phyloP scores from a whole-genome alignment of 1,140 invertebrate species.

The Stratiolaelaps scimitus region DNA sequence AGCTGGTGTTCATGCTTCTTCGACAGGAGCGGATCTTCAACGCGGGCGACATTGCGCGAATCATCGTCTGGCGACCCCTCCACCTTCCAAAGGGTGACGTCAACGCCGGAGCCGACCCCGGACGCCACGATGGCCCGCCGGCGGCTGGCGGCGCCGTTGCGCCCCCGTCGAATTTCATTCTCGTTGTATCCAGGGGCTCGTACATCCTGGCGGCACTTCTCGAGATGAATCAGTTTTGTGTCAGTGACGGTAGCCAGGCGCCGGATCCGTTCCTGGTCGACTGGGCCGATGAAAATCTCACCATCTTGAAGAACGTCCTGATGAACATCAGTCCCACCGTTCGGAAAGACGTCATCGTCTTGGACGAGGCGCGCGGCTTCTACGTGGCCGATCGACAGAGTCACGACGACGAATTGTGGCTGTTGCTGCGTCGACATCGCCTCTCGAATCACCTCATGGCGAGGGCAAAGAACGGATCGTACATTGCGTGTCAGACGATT shows the following conservation, averaged over 20 bases:
- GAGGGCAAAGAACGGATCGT: neutral
- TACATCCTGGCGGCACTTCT: constrained; percentile 3
- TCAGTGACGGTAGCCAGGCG: neutral
- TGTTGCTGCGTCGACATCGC: neutral
- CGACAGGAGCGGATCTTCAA: constrained; percentile 7
- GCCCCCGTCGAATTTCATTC: neutral
- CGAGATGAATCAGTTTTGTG: neutral
- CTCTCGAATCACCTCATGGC: neutral
- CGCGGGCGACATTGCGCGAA: neutral
- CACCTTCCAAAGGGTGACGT: neutral
- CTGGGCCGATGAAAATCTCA: constrained; percentile 25
- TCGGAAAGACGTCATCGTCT: constrained; percentile 8
- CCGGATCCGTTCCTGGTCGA: constrained; percentile 22
- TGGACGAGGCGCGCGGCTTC: constrained; percentile 1
- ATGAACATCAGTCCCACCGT: neutral
- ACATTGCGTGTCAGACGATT: constrained; percentile 3
- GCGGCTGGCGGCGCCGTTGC: no score
- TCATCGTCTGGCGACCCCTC: constrained; percentile 3
- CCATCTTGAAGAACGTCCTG: constrained; percentile 14
- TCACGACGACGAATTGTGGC: neutral
- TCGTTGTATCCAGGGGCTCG: constrained; percentile 1
- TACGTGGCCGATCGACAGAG: constrained; percentile 8
- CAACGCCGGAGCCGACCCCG: neutral
- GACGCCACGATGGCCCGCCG: no score
- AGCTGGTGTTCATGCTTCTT: neutral